phyloP scores from a whole-genome alignment of 30 jellyfish, hydroid and myxozoan genomes.

The Aurelia sp. region DNA sequence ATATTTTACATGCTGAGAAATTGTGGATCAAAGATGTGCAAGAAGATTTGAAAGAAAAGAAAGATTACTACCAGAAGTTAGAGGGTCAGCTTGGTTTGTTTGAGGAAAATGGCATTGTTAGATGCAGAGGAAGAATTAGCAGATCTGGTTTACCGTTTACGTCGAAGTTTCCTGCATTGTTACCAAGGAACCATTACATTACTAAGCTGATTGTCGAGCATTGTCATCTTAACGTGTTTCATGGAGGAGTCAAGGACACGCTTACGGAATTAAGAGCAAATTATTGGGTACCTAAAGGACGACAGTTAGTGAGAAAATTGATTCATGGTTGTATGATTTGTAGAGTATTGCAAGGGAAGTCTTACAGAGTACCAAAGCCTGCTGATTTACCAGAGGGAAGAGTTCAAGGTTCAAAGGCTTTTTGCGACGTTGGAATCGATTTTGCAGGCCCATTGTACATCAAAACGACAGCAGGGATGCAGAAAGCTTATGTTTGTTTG shows the following conservation, averaged over 20 bases:
- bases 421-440: conserved; percentile 19
- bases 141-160: conserved; percentile 20
- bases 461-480: conserved; percentile 1
- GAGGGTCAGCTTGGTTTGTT: conserved; percentile 8
- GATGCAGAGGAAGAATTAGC: conserved; percentile 35
- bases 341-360: conserved; percentile 27
- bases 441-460: conserved; percentile 40
- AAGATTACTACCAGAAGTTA: background rate
- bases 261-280: conserved; percentile 33
- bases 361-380: conserved; percentile 25
- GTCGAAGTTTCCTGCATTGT: conserved; percentile 9
- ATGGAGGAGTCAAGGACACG: conserved; percentile 41
- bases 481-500: conserved; percentile 18
- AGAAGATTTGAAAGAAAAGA: background rate
- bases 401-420: conserved; percentile 7
- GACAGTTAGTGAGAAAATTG: conserved; percentile 30
- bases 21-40: conserved; percentile 38
- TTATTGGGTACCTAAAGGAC: conserved; percentile 41
- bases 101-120: conserved; percentile 25
- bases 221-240: conserved; percentile 39
- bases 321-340: conserved; percentile 20
- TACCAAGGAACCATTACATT: conserved; percentile 35
- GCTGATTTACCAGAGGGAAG: conserved; percentile 42
- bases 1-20: conserved; percentile 26
- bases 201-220: conserved; percentile 29